A percentile compares a stretch with the other conserved stretches of the same genome.
Conservation (phyloP, 2,797 vertebrate genomes). For the Eleutherodactylus coqui region DNA sequence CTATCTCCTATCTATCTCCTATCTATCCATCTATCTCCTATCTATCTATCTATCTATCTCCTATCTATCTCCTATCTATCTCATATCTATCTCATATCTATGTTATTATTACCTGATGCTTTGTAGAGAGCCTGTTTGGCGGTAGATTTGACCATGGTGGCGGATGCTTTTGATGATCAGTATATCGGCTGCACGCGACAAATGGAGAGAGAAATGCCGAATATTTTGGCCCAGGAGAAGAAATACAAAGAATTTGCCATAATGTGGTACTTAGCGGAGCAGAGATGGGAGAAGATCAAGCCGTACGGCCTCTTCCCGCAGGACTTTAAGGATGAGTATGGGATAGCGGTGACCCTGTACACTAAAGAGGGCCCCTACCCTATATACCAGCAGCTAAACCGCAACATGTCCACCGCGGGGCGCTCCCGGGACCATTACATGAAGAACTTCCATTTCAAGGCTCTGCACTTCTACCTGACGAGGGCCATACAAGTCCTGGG, state of each 20-base stretch:
- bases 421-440: slow-evolving; percentile 36
- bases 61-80: background rate
- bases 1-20: background rate
- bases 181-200: slow-evolving; percentile 29
- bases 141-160: background rate
- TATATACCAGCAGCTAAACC: slow-evolving; percentile 41
- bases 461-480: slow-evolving; percentile 74
- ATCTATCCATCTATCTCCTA: background rate
- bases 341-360: slow-evolving; percentile 18
- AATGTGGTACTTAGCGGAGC: slow-evolving; percentile 16
- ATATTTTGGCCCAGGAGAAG: slow-evolving; percentile 26
- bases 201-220: slow-evolving; percentile 13
- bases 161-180: slow-evolving; percentile 44
- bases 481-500: slow-evolving; percentile 72
- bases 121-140: background rate
- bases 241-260: background rate
- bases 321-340: slow-evolving; percentile 47
- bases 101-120: background rate
- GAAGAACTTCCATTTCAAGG: slow-evolving; percentile 70
- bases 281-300: background rate
- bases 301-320: background rate
- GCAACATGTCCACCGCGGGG: background rate
- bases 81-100: background rate
- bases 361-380: slow-evolving; percentile 28
- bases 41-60: background rate